These are phyloP conservation scores for Penaeus monodon DNA, from an alignment of 2,888 invertebrate species.

Conservation along the genomic window DNA sequence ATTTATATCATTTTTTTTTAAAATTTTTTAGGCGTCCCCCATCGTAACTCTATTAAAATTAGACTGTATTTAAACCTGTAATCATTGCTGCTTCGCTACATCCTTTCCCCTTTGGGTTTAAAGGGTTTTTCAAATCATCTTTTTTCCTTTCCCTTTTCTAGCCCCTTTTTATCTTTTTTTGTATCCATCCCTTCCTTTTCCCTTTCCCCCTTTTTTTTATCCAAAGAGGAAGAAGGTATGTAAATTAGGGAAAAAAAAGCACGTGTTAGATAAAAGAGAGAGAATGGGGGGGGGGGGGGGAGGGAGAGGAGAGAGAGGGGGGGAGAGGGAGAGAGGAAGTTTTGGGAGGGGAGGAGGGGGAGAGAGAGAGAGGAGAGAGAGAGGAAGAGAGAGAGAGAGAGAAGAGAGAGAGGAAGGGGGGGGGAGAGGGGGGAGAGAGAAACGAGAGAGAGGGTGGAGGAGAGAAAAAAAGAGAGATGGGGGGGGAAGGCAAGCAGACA, in stretches of 20 bases:
- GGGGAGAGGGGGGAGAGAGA: neutral
- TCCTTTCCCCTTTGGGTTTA: neutral
- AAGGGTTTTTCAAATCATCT: neutral
- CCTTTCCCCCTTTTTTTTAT: neutral
- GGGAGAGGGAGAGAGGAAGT: too few species aligned
- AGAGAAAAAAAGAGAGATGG: neutral
- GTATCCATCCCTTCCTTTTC: neutral
- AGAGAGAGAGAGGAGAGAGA: neutral
- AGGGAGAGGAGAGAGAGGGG: neutral
- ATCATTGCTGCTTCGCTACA: too few species aligned
- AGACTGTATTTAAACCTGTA: too few species aligned
- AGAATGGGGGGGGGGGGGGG: neutral
- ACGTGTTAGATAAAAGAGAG: too few species aligned
- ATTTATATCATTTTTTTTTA: too few species aligned
- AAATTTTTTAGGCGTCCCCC: too few species aligned
- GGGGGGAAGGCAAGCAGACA: too few species aligned
- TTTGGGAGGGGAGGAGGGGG: too few species aligned
- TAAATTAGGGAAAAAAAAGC: too few species aligned
- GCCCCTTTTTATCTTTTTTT: neutral
- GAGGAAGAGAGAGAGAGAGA: neutral
- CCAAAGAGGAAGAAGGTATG: neutral
- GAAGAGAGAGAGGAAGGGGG: neutral
- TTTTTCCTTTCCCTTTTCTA: neutral
- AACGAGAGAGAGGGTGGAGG: constrained; percentile 1
- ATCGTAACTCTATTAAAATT: too few species aligned